phyloP scores from a whole-genome alignment of 1,140 invertebrate genomes.

The Lethrus apterus region DNA sequence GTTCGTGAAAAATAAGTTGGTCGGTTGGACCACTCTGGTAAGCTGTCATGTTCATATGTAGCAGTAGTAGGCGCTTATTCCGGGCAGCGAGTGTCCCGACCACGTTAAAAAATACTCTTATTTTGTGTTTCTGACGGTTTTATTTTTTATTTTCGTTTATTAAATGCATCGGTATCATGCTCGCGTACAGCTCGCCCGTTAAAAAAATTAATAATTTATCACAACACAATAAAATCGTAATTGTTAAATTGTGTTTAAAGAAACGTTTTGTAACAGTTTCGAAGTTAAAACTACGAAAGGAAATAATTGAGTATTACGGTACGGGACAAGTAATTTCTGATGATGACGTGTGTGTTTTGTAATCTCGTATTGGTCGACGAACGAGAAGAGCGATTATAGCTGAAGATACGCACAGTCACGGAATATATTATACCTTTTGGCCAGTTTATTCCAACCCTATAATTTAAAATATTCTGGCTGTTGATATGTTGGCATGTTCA shows the following conservation, averaged over 20 bases:
- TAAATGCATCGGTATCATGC: not conserved
- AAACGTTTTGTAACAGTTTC: not conserved
- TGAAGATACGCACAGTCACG: conserved; percentile 1
- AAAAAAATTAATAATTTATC: not conserved
- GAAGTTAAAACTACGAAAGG: not conserved
- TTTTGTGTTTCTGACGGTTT: conserved; percentile 13
- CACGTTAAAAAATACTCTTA: conserved; percentile 13
- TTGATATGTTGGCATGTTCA: conserved; percentile 3
- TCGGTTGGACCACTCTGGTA: conserved; percentile 20
- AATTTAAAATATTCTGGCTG: conserved; percentile 1
- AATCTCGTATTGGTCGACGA: not conserved
- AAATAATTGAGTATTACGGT: not conserved
- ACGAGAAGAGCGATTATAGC: not conserved
- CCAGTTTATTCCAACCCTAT: not conserved
- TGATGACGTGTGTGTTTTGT: not conserved
- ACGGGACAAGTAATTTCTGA: not conserved
- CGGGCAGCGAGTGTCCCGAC: conserved; percentile 8
- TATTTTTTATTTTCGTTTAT: conserved; percentile 6
- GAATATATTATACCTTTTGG: conserved; percentile 6
- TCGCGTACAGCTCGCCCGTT: not conserved
- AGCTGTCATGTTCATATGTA: conserved; percentile 22
- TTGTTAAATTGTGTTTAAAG: not conserved
- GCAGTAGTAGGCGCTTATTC: conserved; percentile 19
- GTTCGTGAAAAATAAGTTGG: conserved; percentile 8
- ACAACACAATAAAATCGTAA: not conserved